phyloP scores from a whole-genome alignment of 2,888 invertebrate species.

The Nephrocerus scutellatus region DNA sequence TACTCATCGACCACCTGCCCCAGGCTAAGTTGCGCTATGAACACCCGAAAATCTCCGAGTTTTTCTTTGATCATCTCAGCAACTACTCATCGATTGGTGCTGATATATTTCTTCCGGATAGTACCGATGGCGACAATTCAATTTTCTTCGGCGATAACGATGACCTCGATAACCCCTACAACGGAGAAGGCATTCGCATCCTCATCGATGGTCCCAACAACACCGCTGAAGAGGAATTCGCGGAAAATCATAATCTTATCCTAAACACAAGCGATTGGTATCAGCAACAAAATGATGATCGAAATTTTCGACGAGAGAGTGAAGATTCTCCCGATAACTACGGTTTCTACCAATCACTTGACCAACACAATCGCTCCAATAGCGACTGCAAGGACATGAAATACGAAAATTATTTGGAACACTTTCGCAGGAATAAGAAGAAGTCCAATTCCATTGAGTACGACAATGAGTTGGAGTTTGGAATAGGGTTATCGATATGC shows the following conservation, averaged over 20 bases:
- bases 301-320: constrained; percentile 26
- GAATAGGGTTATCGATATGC: too few relatives aligned
- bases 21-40: constrained; percentile 38
- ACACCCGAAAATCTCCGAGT: constrained; percentile 42
- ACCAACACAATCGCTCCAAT: constrained; percentile 31
- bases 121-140: constrained; percentile 25
- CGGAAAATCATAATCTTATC: neutral
- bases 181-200: constrained; percentile 29
- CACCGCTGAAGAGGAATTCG: constrained; percentile 22
- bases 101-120: constrained; percentile 31
- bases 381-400: constrained; percentile 21
- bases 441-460: constrained; percentile 21
- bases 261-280: constrained; percentile 25
- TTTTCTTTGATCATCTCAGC: constrained; percentile 33
- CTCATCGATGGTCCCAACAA: constrained; percentile 31
- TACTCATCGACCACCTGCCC: too few relatives aligned
- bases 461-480: constrained; percentile 8
- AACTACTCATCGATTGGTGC: constrained; percentile 28
- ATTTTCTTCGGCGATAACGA: constrained; percentile 23
- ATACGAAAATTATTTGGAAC: constrained; percentile 41
- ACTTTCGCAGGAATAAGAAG: constrained; percentile 34
- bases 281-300: constrained; percentile 17
- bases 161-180: constrained; percentile 18
- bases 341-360: constrained; percentile 40
- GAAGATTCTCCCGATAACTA: constrained; percentile 39